These are phyloP conservation scores for Amblyjoppa fuscipennis DNA, from an alignment of 2,888 invertebrate species.

Conservation along the genomic window DNA sequence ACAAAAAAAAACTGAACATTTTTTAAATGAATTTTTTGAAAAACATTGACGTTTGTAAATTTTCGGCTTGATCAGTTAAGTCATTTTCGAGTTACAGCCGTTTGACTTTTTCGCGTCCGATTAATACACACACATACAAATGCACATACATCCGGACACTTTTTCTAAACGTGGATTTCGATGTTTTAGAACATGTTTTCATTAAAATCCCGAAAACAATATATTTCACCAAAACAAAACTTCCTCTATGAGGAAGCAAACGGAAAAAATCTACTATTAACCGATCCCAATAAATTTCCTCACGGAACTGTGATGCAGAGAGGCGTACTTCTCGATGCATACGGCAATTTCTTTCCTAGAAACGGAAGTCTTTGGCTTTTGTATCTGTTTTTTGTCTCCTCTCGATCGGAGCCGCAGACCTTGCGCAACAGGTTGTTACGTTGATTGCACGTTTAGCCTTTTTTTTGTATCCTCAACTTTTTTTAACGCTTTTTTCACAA, in stretches of 20 bases:
- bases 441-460: slow-evolving; percentile 45
- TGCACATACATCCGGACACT: neutral
- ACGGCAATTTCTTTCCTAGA: slow-evolving; percentile 12
- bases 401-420: slow-evolving; percentile 40
- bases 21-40: no score
- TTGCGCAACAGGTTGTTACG: slow-evolving; percentile 42
- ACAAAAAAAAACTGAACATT: no score
- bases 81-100: neutral
- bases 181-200: no score
- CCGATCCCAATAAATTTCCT: neutral
- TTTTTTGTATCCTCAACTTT: slow-evolving; percentile 37
- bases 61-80: neutral
- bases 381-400: slow-evolving; percentile 24
- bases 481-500: slow-evolving; percentile 5
- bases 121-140: neutral
- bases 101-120: neutral
- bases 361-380: slow-evolving; percentile 37
- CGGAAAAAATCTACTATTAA: neutral
- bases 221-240: no score
- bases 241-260: no score
- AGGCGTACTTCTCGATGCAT: neutral
- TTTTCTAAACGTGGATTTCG: neutral
- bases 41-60: neutral
- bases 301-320: neutral
- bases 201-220: no score